These are phyloP conservation scores for Apotomis capreana DNA, from an alignment of 2,888 invertebrate genomes.

Conservation along the genomic window DNA sequence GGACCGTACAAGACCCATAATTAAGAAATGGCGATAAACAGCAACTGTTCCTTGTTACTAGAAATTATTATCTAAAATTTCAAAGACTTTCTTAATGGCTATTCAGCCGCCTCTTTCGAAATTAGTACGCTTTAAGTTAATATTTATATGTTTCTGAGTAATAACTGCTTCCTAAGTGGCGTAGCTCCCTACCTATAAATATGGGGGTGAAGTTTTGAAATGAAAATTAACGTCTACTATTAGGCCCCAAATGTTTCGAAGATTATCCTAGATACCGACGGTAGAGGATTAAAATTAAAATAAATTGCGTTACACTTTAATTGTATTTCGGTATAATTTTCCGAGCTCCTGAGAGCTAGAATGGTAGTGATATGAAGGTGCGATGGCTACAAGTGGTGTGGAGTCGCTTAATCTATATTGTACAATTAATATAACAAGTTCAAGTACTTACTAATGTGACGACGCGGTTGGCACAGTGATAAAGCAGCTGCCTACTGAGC, in stretches of 20 bases:
- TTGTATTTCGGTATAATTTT: slow-evolving; percentile 82
- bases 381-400: slow-evolving; percentile 54
- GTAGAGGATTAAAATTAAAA: slow-evolving; percentile 79
- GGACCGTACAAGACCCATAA: too few relatives aligned
- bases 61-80: neutral
- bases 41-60: neutral
- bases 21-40: neutral
- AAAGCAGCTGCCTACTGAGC: too few relatives aligned
- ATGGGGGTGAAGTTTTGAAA: slow-evolving; percentile 59
- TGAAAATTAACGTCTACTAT: slow-evolving; percentile 67
- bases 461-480: too few relatives aligned
- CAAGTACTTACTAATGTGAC: too few relatives aligned
- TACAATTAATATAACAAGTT: too few relatives aligned
- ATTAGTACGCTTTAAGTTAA: slow-evolving; percentile 18
- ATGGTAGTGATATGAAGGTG: slow-evolving; percentile 67
- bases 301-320: slow-evolving; percentile 81
- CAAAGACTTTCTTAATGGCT: neutral
- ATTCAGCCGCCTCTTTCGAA: slow-evolving; percentile 9
- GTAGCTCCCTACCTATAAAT: slow-evolving; percentile 59
- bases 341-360: slow-evolving; percentile 79
- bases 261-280: slow-evolving; percentile 49
- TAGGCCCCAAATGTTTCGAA: slow-evolving; percentile 58
- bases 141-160: slow-evolving; percentile 44
- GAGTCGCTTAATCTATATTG: slow-evolving; percentile 49
- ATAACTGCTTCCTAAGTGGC: slow-evolving; percentile 59